Conservation (phyloP, 1,140 invertebrate species). For the Cotesia chilonis region DNA sequence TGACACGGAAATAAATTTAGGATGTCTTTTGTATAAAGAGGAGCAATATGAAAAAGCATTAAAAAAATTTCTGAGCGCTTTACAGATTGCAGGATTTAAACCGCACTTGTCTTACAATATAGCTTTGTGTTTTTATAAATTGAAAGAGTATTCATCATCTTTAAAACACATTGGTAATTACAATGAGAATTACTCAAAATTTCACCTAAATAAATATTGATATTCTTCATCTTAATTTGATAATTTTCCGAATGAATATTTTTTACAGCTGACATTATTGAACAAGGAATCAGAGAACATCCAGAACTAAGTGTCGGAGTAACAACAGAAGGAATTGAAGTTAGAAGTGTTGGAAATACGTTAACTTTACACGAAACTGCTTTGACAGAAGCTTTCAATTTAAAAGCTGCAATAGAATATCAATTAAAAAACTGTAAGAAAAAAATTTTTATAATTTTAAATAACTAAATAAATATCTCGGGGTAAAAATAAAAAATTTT, state of each 20-base stretch:
- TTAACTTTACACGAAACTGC: slow-evolving; percentile 95
- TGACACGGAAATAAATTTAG: slow-evolving; percentile 96
- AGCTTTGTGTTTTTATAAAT: slow-evolving; percentile 92
- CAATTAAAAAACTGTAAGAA: slow-evolving; percentile 89
- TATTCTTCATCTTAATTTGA: background rate
- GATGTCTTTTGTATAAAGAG: slow-evolving; percentile 95
- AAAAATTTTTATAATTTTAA: slow-evolving; percentile 2
- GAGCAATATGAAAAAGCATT: slow-evolving; percentile 90
- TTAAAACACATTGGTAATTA: slow-evolving; percentile 81
- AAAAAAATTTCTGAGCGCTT: slow-evolving; percentile 88
- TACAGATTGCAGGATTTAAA: slow-evolving; percentile 88
- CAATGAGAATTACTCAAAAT: slow-evolving; percentile 7
- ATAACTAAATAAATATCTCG: background rate
- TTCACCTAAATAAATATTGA: slow-evolving; percentile 15
- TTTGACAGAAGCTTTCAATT: slow-evolving; percentile 97
- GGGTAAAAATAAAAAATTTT: background rate
- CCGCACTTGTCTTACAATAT: slow-evolving; percentile 96
- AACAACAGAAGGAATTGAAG: slow-evolving; percentile 97
- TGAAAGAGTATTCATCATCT: slow-evolving; percentile 93
- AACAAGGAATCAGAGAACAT: slow-evolving; percentile 94
- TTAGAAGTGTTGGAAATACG: slow-evolving; percentile 97
- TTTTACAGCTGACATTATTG: slow-evolving; percentile 90
- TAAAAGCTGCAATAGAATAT: slow-evolving; percentile 98
- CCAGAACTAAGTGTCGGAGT: slow-evolving; percentile 97
- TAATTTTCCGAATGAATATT: slow-evolving; percentile 29